Evolutionary conservation across 2,888 invertebrate species (phyloP).

Genomic region (Pterobdella sp.): DNA sequence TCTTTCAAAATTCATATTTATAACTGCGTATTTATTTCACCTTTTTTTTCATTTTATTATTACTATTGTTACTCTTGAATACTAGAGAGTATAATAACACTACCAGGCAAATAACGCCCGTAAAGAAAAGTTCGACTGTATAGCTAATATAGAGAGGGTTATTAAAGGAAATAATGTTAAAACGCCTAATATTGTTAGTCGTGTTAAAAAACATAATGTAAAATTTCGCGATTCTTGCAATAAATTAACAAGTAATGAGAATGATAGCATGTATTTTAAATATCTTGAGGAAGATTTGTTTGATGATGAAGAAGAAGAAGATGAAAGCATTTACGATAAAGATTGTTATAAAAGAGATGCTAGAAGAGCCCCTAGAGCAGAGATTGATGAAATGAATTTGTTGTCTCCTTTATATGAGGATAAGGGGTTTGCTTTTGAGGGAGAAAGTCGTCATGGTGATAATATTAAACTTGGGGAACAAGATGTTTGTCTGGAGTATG

Average conservation of each 20-base stretch:
- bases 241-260: not conserved
- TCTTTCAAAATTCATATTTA: too few species aligned
- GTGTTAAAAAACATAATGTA: too few species aligned
- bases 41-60: too few species aligned
- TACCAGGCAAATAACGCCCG: too few species aligned
- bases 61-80: too few species aligned
- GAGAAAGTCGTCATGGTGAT: not conserved
- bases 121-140: too few species aligned
- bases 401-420: not conserved
- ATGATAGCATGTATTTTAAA: not conserved
- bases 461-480: not conserved
- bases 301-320: constrained; percentile 13
- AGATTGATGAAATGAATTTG: not conserved
- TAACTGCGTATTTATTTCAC: too few species aligned
- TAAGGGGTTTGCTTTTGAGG: not conserved
- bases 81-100: too few species aligned
- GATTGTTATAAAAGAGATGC: not conserved
- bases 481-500: not conserved
- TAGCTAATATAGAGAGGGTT: too few species aligned
- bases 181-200: too few species aligned
- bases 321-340: not conserved
- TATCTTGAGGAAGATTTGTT: not conserved
- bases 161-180: too few species aligned
- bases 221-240: too few species aligned
- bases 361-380: not conserved